Percentiles rank a stretch among this genome's conserved stretches.
Evolutionary conservation across 2,797 vertebrate genomes (phyloP).

Genomic region (Tarsius wallacei): DNA sequence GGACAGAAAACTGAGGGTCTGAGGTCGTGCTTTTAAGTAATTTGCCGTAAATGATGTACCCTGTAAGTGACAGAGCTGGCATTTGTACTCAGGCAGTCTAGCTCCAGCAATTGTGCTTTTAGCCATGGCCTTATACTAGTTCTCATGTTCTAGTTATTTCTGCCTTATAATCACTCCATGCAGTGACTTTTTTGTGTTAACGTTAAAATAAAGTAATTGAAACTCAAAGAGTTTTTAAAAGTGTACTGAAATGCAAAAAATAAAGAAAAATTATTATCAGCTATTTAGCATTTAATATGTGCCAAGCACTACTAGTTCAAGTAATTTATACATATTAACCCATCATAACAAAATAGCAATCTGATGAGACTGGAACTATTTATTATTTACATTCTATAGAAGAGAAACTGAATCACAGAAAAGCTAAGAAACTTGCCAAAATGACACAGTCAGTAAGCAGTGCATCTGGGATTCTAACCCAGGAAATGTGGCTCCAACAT

Average conservation of each 20-base stretch:
- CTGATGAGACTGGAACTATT: background rate
- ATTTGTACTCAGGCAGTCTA: background rate
- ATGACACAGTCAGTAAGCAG: background rate
- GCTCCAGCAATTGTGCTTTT: background rate
- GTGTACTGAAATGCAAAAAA: background rate
- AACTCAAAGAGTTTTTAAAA: background rate
- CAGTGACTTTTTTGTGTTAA: background rate
- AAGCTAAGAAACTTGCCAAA: background rate
- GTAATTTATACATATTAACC: constrained; percentile 48
- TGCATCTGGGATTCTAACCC: background rate
- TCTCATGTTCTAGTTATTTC: background rate
- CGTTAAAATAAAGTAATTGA: constrained; percentile 37
- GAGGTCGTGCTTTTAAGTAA: background rate
- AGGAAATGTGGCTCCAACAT: background rate
- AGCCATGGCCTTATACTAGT: background rate
- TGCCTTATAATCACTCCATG: background rate
- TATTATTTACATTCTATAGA: background rate
- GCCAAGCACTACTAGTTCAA: background rate
- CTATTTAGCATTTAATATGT: background rate
- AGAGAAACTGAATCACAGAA: background rate
- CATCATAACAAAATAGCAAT: constrained; percentile 19
- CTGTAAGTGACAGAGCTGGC: background rate
- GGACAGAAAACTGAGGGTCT: background rate
- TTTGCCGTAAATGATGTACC: background rate
- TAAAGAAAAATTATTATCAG: background rate